Percentiles rank a stretch among this genome's conserved stretches.
These are phyloP conservation scores for Microplitis mediator DNA, from an alignment of 1,140 invertebrate species.

Conservation along the genomic window DNA sequence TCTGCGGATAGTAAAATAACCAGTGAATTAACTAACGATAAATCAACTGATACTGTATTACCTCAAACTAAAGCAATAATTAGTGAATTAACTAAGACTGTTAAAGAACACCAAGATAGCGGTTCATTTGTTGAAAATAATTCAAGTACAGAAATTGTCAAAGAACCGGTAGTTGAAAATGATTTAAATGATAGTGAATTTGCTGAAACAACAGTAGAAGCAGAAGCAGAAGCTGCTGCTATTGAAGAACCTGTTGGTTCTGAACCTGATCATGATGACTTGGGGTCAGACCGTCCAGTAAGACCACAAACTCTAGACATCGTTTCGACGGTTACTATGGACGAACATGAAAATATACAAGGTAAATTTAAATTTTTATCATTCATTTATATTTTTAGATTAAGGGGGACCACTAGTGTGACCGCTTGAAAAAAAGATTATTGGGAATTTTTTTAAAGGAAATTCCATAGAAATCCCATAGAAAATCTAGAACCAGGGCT, in stretches of 20 bases:
- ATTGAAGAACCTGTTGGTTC: background rate
- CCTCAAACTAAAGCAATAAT: background rate
- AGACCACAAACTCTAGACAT: conserved; percentile 57
- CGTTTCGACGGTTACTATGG: conserved; percentile 46
- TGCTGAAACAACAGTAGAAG: conserved; percentile 20
- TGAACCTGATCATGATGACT: conserved; percentile 30
- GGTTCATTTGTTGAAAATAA: background rate
- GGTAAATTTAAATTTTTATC: conserved; percentile 34
- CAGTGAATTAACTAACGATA: background rate
- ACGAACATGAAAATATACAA: conserved; percentile 35
- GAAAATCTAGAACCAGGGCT: too few relatives aligned
- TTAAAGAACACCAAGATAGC: background rate
- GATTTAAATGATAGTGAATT: background rate
- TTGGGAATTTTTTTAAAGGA: too few relatives aligned
- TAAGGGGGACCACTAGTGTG: too few relatives aligned
- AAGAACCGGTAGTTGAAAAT: background rate
- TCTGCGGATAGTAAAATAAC: background rate
- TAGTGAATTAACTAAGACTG: background rate
- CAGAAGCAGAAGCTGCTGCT: background rate
- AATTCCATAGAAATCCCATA: too few relatives aligned
- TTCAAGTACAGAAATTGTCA: background rate
- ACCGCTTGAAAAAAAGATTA: too few relatives aligned
- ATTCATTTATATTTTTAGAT: too few relatives aligned
- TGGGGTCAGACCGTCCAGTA: conserved; percentile 41
- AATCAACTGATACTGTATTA: background rate